Percentiles rank a stretch among this genome's conserved stretches.
phyloP scores from a whole-genome alignment of 2,797 vertebrate species.

The Sebastes umbrosus region DNA sequence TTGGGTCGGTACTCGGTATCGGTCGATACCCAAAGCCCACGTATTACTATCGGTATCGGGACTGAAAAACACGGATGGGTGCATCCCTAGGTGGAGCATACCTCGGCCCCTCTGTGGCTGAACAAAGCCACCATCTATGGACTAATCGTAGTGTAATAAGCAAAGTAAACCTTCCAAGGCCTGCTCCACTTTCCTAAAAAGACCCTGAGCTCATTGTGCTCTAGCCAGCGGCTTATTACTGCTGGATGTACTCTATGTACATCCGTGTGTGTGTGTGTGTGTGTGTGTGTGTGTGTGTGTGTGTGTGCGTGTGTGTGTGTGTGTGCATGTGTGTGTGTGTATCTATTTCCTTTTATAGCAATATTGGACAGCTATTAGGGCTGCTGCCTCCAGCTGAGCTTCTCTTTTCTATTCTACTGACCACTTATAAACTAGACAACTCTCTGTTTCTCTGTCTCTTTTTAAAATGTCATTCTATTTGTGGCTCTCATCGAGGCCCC shows the following conservation, averaged over 20 bases:
- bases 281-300: neutral
- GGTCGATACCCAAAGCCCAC: no score
- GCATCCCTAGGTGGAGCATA: slow-evolving; percentile 34
- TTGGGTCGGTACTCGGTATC: no score
- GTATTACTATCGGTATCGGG: no score
- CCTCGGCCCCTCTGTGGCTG: slow-evolving; percentile 3
- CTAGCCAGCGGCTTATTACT: slow-evolving; percentile 52
- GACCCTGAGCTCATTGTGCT: slow-evolving; percentile 62
- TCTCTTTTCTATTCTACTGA: slow-evolving; percentile 33
- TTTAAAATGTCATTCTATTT: neutral
- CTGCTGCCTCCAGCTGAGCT: slow-evolving; percentile 54
- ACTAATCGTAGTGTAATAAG: slow-evolving; percentile 69
- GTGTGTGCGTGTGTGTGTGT: neutral
- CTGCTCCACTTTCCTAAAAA: slow-evolving; percentile 65
- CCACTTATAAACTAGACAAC: slow-evolving; percentile 35
- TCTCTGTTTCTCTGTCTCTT: slow-evolving; percentile 27
- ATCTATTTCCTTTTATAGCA: slow-evolving; percentile 35
- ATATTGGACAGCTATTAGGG: slow-evolving; percentile 55
- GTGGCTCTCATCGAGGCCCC: neutral
- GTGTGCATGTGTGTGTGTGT: neutral
- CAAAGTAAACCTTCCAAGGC: slow-evolving; percentile 66
- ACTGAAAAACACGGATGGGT: neutral
- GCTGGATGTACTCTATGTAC: slow-evolving; percentile 19
- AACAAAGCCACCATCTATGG: slow-evolving; percentile 59
- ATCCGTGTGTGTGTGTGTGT: neutral